Evolutionary conservation across 2,797 vertebrate species (phyloP).

Genomic region (Chromis chromis): DNA sequence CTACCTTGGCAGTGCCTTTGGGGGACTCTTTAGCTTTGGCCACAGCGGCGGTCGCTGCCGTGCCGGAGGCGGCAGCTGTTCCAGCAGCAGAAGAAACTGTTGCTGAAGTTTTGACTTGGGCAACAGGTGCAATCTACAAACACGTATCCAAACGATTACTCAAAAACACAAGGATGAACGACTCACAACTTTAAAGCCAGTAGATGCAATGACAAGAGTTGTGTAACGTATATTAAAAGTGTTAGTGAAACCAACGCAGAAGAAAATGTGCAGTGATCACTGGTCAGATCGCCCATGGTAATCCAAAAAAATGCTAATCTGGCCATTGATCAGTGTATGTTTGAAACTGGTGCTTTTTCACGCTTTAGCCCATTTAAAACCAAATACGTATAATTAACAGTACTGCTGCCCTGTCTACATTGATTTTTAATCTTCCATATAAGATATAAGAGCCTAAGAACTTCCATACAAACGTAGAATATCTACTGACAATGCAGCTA

Average conservation of each 20-base stretch:
- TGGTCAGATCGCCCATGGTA: slow-evolving; percentile 28
- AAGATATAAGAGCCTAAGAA: background rate
- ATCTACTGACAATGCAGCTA: background rate
- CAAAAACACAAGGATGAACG: slow-evolving; percentile 15
- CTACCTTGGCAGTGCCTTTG: slow-evolving; percentile 75
- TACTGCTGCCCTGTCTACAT: slow-evolving; percentile 15
- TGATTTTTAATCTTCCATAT: background rate
- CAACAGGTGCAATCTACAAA: slow-evolving; percentile 70
- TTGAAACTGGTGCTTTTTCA: slow-evolving; percentile 16
- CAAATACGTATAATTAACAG: background rate
- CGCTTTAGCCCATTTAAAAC: background rate
- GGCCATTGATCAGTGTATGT: slow-evolving; percentile 20
- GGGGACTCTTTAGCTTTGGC: slow-evolving; percentile 59
- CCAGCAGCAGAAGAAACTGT: slow-evolving; percentile 40
- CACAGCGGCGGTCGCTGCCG: slow-evolving; percentile 24
- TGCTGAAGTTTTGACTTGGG: slow-evolving; percentile 62
- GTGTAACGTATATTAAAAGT: background rate
- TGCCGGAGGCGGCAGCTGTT: slow-evolving; percentile 18
- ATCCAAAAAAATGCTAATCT: slow-evolving; percentile 1
- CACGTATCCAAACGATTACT: slow-evolving; percentile 51
- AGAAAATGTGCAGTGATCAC: slow-evolving; percentile 7
- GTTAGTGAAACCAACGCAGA: slow-evolving; percentile 19
- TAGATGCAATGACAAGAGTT: slow-evolving; percentile 2
- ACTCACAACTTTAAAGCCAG: slow-evolving; percentile 12
- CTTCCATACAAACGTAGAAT: background rate